Conservation (phyloP, 2,888 invertebrate genomes). For the Nephrotoma guestfalica region DNA sequence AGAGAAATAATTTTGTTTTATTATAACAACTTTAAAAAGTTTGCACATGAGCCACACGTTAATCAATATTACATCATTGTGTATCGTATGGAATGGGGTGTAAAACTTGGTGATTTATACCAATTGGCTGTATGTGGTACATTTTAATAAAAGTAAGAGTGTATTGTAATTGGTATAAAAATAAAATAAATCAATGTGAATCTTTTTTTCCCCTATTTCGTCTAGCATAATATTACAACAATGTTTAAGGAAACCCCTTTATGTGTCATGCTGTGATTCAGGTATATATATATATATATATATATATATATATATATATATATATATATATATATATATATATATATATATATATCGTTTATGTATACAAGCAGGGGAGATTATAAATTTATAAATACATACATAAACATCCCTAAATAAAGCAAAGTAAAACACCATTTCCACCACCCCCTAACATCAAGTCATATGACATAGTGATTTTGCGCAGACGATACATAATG, state of each 20-base stretch:
- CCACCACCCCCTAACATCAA: background rate
- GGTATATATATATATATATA: background rate
- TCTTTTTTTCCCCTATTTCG: background rate
- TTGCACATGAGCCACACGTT: background rate
- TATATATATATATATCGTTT: background rate
- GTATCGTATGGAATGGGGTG: background rate
- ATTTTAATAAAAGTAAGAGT: background rate
- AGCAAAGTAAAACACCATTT: background rate
- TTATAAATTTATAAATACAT: background rate
- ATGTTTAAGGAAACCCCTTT: background rate
- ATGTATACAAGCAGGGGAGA: background rate
- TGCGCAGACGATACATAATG: background rate
- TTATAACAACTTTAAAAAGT: background rate
- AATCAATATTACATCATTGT: background rate
- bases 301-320: background rate
- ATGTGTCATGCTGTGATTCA: background rate
- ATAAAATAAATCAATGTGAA: background rate
- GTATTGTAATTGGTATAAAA: background rate
- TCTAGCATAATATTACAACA: background rate
- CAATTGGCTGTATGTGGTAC: background rate
- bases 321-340: background rate
- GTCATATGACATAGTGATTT: background rate
- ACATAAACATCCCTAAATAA: background rate
- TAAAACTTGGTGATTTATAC: background rate
- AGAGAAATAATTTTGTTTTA: background rate